phyloP scores from a whole-genome alignment of 2,888 invertebrate species.

The Ophion slaviceki region DNA sequence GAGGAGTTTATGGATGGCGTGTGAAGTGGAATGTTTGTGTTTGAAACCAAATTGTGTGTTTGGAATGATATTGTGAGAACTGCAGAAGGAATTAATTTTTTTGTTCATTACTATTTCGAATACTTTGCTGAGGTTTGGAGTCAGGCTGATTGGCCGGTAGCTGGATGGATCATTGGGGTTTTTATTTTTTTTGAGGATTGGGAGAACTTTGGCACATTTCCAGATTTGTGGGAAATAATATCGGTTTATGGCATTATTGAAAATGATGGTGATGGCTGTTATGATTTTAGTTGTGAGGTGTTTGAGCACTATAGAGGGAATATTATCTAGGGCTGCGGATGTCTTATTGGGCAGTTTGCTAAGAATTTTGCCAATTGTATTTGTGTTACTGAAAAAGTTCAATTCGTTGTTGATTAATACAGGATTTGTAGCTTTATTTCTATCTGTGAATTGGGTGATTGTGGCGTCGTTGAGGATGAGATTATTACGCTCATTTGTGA shows the following conservation, averaged over 20 bases:
- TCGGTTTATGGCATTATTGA: conserved; percentile 55
- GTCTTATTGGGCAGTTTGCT: conserved; percentile 55
- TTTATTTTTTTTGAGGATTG: conserved; percentile 42
- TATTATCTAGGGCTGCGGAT: conserved; percentile 50
- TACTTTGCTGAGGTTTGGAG: conserved; percentile 51
- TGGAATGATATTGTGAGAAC: conserved; percentile 33
- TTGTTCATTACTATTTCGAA: conserved; percentile 44
- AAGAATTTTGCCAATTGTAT: not conserved
- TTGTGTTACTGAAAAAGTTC: not conserved
- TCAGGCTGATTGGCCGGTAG: conserved; percentile 59
- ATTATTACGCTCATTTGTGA: not conserved
- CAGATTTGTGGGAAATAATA: conserved; percentile 47
- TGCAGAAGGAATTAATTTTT: not conserved
- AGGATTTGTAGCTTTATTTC: conserved; percentile 13
- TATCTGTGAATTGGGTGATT: not conserved
- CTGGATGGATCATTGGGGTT: conserved; percentile 44
- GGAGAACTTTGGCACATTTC: conserved; percentile 51
- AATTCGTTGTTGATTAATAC: not conserved
- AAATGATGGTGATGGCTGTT: conserved; percentile 18
- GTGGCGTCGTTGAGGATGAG: not conserved
- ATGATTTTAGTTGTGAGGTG: conserved; percentile 40
- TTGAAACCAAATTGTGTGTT: conserved; percentile 57
- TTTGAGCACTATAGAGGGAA: conserved; percentile 55
- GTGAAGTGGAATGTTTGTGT: conserved; percentile 41
- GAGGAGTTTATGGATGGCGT: conserved; percentile 8